These are phyloP conservation scores for Asteroscopus sphinx DNA, from an alignment of 2,888 invertebrate species.

Conservation along the genomic window DNA sequence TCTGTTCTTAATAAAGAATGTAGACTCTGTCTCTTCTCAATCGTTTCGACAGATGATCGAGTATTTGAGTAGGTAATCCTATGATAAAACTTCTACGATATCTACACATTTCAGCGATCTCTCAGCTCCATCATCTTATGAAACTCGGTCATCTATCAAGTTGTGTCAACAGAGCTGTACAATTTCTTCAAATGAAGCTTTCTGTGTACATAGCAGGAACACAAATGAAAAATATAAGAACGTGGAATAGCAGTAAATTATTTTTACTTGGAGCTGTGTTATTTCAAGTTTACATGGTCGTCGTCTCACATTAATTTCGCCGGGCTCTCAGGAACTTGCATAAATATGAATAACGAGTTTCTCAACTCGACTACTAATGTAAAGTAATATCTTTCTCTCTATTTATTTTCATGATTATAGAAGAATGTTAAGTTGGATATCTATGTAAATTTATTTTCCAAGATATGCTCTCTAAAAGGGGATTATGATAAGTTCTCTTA, in stretches of 20 bases:
- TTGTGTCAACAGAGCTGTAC: conserved; percentile 38
- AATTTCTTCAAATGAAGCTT: conserved; percentile 32
- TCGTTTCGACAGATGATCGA: too few relatives aligned
- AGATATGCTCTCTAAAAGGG: neutral
- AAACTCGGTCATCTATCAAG: conserved; percentile 43
- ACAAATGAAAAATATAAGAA: conserved; percentile 35
- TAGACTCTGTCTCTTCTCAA: too few relatives aligned
- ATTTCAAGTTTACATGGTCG: conserved; percentile 65
- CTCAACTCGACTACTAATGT: conserved; percentile 69
- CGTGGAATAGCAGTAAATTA: conserved; percentile 54
- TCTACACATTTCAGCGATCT: conserved; percentile 28
- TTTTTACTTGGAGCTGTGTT: conserved; percentile 57
- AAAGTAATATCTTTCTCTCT: conserved; percentile 59
- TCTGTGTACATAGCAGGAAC: neutral
- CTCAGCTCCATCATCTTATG: conserved; percentile 18
- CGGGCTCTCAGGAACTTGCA: conserved; percentile 62
- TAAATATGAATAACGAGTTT: conserved; percentile 74
- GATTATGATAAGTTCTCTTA: neutral
- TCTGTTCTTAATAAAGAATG: too few relatives aligned
- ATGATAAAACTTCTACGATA: conserved; percentile 21
- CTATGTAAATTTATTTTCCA: neutral
- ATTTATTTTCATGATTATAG: conserved; percentile 28
- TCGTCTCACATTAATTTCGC: conserved; percentile 61
- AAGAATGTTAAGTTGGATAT: conserved; percentile 6
- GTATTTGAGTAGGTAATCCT: conserved; percentile 30